Conservation (phyloP, 2,113 vertebrate genomes). For the Apus apus region DNA sequence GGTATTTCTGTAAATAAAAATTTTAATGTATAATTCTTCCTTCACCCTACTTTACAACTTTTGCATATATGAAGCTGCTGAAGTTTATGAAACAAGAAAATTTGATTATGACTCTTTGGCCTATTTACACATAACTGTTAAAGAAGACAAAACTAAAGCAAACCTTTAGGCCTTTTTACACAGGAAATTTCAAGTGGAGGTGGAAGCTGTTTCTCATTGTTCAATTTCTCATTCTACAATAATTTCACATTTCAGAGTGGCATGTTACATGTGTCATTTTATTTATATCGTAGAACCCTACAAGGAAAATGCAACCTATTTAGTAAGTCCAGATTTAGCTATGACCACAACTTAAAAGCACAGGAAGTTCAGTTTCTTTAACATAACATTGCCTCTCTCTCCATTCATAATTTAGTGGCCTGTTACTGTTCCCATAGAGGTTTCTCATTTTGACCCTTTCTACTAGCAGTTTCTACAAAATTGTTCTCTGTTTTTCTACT, state of each 20-base stretch:
- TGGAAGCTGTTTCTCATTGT: constrained; percentile 77
- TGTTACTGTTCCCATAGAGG: constrained; percentile 19
- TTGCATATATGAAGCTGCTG: not conserved
- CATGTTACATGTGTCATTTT: constrained; percentile 73
- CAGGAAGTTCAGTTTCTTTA: constrained; percentile 66
- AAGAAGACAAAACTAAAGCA: constrained; percentile 49
- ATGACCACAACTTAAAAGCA: constrained; percentile 59
- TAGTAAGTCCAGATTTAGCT: constrained; percentile 75
- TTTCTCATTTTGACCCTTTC: constrained; percentile 35
- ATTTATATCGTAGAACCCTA: constrained; percentile 71
- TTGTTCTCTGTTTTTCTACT: not conserved
- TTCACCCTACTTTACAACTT: not conserved
- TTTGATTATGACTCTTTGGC: constrained; percentile 17
- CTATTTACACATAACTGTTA: not conserved
- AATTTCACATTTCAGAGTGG: constrained; percentile 65
- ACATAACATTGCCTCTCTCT: constrained; percentile 6
- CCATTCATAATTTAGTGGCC: constrained; percentile 45
- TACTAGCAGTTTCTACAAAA: not conserved
- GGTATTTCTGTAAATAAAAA: not conserved
- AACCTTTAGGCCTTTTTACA: constrained; percentile 26
- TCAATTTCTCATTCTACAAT: constrained; percentile 66
- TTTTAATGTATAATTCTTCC: not conserved
- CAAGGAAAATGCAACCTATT: constrained; percentile 61
- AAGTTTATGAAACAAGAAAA: not conserved
- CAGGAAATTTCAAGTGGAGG: constrained; percentile 64